These are phyloP conservation scores for Heterotilapia buettikoferi DNA, from an alignment of 2,113 vertebrate species.

Conservation along the genomic window DNA sequence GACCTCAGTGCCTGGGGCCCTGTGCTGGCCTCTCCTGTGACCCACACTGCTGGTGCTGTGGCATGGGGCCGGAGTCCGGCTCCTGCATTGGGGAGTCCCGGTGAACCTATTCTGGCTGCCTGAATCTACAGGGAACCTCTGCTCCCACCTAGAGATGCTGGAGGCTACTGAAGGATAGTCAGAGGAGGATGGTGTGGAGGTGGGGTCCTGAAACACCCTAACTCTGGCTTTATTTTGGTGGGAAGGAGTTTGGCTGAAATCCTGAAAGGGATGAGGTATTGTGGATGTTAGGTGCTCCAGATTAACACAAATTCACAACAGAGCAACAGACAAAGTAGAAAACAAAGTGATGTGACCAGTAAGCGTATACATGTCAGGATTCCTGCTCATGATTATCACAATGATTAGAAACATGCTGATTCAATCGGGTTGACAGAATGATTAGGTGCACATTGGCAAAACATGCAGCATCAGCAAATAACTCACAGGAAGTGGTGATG, in stretches of 20 bases:
- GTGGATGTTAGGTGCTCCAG: conserved; percentile 22
- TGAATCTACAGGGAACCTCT: conserved; percentile 74
- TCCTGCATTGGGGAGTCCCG: conserved; percentile 61
- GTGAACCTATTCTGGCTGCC: conserved; percentile 61
- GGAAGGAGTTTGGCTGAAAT: conserved; percentile 37
- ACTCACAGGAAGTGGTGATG: conserved; percentile 78
- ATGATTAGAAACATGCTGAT: conserved; percentile 13
- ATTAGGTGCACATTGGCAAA: not conserved
- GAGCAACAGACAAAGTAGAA: not conserved
- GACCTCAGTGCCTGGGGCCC: conserved; percentile 65
- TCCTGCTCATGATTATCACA: not conserved
- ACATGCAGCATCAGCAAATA: not conserved
- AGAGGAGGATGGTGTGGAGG: conserved; percentile 52
- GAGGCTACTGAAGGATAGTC: conserved; percentile 89
- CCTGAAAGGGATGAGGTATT: conserved; percentile 41
- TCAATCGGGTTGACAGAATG: not conserved
- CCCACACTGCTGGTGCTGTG: conserved; percentile 62
- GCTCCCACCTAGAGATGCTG: conserved; percentile 89
- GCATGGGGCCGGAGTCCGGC: conserved; percentile 65
- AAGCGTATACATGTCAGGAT: not conserved
- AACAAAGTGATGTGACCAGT: not conserved
- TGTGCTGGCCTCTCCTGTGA: conserved; percentile 83
- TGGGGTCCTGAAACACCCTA: conserved; percentile 61
- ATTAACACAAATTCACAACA: conserved; percentile 5
- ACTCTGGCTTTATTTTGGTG: conserved; percentile 18